These are phyloP conservation scores for Panagrolaimus sp. DNA, from an alignment of 1,140 invertebrate species.

Conservation along the genomic window DNA sequence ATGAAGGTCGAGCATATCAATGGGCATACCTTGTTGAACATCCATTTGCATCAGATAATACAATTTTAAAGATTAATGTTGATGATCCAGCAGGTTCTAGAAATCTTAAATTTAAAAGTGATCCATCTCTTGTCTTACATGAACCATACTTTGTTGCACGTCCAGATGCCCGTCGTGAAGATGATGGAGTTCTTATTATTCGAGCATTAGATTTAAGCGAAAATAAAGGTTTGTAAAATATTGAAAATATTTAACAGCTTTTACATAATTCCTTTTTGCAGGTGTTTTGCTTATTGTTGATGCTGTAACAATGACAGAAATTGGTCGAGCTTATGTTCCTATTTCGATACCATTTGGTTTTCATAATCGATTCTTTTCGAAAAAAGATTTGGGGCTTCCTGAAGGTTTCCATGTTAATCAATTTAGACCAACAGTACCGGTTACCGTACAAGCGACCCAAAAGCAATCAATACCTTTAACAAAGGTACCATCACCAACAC, in stretches of 20 bases:
- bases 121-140: conserved; percentile 40
- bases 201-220: conserved; percentile 46
- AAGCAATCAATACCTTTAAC: neutral
- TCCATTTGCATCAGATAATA: conserved; percentile 55
- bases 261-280: conserved; percentile 28
- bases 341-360: conserved; percentile 57
- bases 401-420: conserved; percentile 30
- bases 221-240: conserved; percentile 54
- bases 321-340: conserved; percentile 54
- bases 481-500: neutral
- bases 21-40: conserved; percentile 57
- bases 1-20: conserved; percentile 50
- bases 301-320: conserved; percentile 50
- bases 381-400: conserved; percentile 45
- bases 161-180: conserved; percentile 47
- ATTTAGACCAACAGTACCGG: conserved; percentile 21
- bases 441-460: conserved; percentile 13
- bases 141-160: conserved; percentile 53
- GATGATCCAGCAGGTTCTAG: conserved; percentile 40
- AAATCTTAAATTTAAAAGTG: conserved; percentile 43
- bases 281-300: conserved; percentile 54
- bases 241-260: neutral
- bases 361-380: conserved; percentile 54
- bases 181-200: conserved; percentile 54
- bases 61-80: conserved; percentile 56